Conservation (phyloP, 2,888 invertebrate species). For the Panopea generosa region DNA sequence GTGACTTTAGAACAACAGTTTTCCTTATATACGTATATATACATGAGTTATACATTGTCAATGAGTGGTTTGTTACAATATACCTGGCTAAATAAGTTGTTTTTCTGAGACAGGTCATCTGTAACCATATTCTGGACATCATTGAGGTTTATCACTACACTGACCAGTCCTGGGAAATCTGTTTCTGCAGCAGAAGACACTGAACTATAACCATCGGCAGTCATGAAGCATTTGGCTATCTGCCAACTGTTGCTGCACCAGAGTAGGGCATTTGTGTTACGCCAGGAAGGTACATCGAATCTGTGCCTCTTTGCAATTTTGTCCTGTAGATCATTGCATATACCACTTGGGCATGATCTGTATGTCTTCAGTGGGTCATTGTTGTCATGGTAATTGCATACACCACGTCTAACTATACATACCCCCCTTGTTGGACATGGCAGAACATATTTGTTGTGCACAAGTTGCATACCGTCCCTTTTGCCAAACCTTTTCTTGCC, state of each 20-base stretch:
- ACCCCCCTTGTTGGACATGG: no score
- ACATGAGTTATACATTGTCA: no score
- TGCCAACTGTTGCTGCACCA: conserved; percentile 8
- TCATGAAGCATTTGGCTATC: conserved; percentile 7
- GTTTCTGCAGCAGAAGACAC: neutral
- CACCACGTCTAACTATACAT: no score
- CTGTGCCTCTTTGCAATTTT: neutral
- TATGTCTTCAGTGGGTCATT: no score
- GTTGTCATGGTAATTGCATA: no score
- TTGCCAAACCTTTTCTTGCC: neutral
- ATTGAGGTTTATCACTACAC: conserved; percentile 3
- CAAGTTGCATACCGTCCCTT: no score
- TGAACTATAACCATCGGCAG: neutral
- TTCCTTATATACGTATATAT: no score
- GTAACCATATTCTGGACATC: neutral
- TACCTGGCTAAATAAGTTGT: conserved; percentile 5
- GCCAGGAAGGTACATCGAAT: conserved; percentile 1
- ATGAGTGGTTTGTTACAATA: no score
- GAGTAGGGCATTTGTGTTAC: neutral
- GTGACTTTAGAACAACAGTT: no score
- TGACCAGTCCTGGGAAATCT: conserved; percentile 5
- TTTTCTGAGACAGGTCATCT: neutral
- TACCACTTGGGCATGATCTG: neutral
- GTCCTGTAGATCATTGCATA: neutral
- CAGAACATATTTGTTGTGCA: no score